Evolutionary conservation across 2,113 vertebrate species (phyloP).

Genomic region (Cynoglossus semilaevis): DNA sequence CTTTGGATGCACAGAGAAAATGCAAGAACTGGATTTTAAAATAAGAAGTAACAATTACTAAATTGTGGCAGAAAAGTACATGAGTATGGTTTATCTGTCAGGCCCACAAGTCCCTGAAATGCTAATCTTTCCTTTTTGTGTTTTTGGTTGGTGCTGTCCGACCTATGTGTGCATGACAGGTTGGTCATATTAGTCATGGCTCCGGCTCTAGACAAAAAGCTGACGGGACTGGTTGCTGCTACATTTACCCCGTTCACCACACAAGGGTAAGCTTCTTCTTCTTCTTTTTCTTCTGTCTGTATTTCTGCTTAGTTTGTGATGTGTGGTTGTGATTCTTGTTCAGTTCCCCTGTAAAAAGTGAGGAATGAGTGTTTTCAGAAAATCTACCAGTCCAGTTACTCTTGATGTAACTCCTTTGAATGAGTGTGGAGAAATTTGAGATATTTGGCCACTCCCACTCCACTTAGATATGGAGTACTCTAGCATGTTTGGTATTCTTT

Average conservation of each 20-base stretch:
- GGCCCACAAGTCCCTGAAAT: too few species aligned
- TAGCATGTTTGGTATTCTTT: constrained; percentile 2
- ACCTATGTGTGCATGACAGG: background rate
- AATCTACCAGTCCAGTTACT: too few species aligned
- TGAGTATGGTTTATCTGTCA: too few species aligned
- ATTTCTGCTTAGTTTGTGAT: background rate
- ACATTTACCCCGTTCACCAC: constrained; percentile 87
- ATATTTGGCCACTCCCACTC: background rate
- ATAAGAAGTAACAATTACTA: too few species aligned
- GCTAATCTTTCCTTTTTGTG: too few species aligned
- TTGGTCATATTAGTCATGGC: constrained; percentile 61
- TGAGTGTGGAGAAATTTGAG: background rate
- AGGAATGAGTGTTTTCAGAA: background rate
- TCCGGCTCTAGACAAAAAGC: constrained; percentile 62
- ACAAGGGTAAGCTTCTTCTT: constrained; percentile 76
- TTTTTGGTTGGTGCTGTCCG: too few species aligned
- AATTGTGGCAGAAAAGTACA: too few species aligned
- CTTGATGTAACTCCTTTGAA: too few species aligned
- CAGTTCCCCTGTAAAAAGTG: background rate
- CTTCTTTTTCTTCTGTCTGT: background rate
- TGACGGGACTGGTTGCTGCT: constrained; percentile 87
- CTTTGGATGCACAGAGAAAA: too few species aligned
- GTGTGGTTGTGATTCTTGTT: too few species aligned
- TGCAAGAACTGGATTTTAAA: too few species aligned
- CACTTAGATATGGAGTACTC: background rate